Evolutionary conservation across 2,888 invertebrate genomes (phyloP).

Genomic region (Priocnemis perturbator): DNA sequence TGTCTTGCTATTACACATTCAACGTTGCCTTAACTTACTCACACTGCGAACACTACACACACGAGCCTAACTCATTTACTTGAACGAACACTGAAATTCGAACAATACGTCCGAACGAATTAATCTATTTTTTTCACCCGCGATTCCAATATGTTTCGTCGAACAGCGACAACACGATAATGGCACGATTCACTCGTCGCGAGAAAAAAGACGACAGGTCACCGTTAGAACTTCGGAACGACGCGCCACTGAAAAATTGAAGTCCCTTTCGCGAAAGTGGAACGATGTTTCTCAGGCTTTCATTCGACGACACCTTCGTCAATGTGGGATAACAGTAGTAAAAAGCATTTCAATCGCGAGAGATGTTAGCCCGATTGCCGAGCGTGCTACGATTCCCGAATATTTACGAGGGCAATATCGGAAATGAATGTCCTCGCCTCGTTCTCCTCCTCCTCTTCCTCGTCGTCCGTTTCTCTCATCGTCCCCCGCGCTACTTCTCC

Average conservation of each 20-base stretch:
- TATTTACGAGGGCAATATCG: conserved; percentile 64
- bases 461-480: conserved; percentile 20
- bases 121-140: too few species aligned
- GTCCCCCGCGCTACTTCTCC: conserved; percentile 8
- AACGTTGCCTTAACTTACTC: too few species aligned
- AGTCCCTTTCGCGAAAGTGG: conserved; percentile 16
- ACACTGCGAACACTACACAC: too few species aligned
- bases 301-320: background rate
- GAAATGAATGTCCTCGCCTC: conserved; percentile 52
- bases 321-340: conserved; percentile 18
- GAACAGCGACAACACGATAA: too few species aligned
- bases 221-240: background rate
- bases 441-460: conserved; percentile 23
- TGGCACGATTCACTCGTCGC: too few species aligned
- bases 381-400: conserved; percentile 43
- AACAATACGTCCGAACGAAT: too few species aligned
- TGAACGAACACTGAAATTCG: too few species aligned
- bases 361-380: conserved; percentile 13
- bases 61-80: too few species aligned
- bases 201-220: too few species aligned
- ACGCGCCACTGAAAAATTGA: conserved; percentile 37
- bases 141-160: too few species aligned
- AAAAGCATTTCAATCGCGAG: conserved; percentile 43
- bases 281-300: background rate
- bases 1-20: too few species aligned